phyloP scores from a whole-genome alignment of 2,113 vertebrate genomes.

The Pyrgilauda ruficollis region DNA sequence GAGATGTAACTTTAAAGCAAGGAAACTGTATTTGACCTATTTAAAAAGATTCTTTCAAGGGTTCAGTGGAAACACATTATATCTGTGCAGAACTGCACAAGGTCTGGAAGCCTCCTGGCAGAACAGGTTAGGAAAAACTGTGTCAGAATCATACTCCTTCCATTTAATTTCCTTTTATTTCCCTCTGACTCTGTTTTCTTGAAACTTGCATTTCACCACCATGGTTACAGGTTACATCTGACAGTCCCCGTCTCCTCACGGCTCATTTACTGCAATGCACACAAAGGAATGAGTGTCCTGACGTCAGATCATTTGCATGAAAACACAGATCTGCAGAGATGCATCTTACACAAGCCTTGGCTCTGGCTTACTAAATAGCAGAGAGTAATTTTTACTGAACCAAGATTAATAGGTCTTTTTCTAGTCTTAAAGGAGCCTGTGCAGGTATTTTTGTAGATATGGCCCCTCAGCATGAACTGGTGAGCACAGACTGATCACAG shows the following conservation, averaged over 20 bases:
- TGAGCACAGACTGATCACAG: accelerated
- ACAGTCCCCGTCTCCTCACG: background rate
- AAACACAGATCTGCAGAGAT: background rate
- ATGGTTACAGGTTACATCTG: background rate
- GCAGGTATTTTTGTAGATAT: background rate
- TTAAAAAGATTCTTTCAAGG: slow-evolving; percentile 4
- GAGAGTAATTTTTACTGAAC: background rate
- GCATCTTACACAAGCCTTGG: background rate
- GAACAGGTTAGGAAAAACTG: slow-evolving; percentile 24
- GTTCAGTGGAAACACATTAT: slow-evolving; percentile 18
- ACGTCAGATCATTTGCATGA: slow-evolving; percentile 6
- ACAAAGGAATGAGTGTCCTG: background rate
- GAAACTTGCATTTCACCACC: background rate
- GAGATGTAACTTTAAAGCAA: background rate
- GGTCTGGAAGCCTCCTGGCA: slow-evolving; percentile 34
- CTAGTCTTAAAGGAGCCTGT: background rate
- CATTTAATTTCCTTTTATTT: slow-evolving; percentile 10
- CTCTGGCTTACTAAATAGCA: background rate
- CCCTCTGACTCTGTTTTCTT: background rate
- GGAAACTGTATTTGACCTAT: slow-evolving; percentile 20
- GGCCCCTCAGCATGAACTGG: background rate
- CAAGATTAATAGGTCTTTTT: background rate
- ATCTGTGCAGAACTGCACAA: background rate
- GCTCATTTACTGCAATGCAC: slow-evolving; percentile 8
- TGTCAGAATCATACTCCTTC: background rate